Evolutionary conservation across 1,140 invertebrate genomes (phyloP), one percentile per base, ranked within the genome.

Genomic region (Cotesia typhae): DNA sequence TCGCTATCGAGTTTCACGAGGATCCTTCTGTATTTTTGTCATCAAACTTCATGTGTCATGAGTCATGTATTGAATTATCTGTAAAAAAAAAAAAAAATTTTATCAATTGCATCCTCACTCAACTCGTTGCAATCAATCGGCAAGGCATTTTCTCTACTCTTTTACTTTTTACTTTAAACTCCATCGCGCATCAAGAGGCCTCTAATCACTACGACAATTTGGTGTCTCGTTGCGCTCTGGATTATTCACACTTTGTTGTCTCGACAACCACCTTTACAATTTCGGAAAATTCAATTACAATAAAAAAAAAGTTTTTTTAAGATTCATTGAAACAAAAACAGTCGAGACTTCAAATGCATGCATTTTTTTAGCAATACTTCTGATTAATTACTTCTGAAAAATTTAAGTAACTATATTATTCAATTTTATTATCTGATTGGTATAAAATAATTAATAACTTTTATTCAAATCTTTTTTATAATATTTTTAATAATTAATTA

Each of bases 81-180:
- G 12, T 14, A n/a, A n/a, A n/a, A 5, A 55, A n/a, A n/a, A 55
- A 55, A 55, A n/a, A 59, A 38, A 20, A 10, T n/a, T 28, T 52
- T 1, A 70, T 41, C 38, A 67, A 66, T 53, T 73, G 51, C 37
- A 17, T 55, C 38, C 66, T 55, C 59, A 71, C 47, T 73, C 65
- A 47, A 20, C 74, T 72, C 70, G 59, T 69, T 37, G 74, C 64
- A 67, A 72, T 75, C 70, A 59, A 72, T 69, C 66, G 51, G 65
- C 38, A 59, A 72, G 72, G 66, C 70, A 72, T 41, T 72, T 68
- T 59, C 73, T 73, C 59, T 70, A 14, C 75, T 74, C 66, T 71
- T 28, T 74, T 63, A 66, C 73, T 67, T 74, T 64, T 69, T 69
- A 63, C 67, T 69, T 66, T 64, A 20, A 53, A 71, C 35, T 55